Conservation (phyloP, 1,140 invertebrate species). For the Homalodisca vitripennis region DNA sequence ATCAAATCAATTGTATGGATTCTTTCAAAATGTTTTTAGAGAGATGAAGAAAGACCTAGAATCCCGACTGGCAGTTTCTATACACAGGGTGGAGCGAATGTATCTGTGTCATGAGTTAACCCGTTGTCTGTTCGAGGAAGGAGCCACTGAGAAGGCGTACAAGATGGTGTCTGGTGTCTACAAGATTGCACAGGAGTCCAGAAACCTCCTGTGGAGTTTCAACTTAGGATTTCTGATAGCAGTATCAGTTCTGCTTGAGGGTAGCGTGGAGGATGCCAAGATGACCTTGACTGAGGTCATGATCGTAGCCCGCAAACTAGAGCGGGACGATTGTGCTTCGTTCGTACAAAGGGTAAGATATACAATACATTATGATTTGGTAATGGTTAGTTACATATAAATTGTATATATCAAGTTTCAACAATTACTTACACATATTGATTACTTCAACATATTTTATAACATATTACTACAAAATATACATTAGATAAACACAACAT, state of each 20-base stretch:
- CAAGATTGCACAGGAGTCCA: background rate
- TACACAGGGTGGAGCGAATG: slow-evolving; percentile 11
- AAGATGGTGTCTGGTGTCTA: background rate
- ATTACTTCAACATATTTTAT: too few species aligned
- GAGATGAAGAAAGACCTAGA: slow-evolving; percentile 9
- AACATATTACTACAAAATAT: too few species aligned
- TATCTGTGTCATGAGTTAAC: slow-evolving; percentile 3
- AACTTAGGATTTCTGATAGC: background rate
- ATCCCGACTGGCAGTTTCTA: slow-evolving; percentile 4
- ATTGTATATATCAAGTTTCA: too few species aligned
- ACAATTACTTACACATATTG: too few species aligned
- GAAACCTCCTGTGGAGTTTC: background rate
- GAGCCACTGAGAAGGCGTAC: background rate
- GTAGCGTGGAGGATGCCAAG: slow-evolving; percentile 2
- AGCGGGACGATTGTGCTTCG: background rate
- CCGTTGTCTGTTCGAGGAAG: background rate
- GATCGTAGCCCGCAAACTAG: background rate
- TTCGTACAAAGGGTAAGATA: background rate
- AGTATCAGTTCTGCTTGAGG: background rate
- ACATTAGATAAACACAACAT: too few species aligned
- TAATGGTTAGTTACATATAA: too few species aligned
- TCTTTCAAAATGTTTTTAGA: background rate
- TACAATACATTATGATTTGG: too few species aligned
- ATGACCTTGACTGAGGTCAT: background rate
- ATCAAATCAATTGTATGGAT: too few species aligned